Base-by-base conservation (phyloP, 2,113 vertebrate species). In the Python bivittatus region DNA sequence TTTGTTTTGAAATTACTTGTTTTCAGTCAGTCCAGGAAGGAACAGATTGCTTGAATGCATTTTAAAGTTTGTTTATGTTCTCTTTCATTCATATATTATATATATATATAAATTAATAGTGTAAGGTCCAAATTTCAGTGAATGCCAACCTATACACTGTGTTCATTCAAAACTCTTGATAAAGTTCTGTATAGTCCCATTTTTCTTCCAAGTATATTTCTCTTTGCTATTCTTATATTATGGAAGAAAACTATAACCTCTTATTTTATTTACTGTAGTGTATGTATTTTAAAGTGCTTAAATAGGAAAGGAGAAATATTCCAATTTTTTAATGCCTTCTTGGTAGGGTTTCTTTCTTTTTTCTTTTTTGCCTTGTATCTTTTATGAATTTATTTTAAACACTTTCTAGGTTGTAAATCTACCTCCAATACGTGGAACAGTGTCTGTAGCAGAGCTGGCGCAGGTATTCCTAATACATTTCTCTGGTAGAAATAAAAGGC, bases 391-490 rank as follows among this genome's bases (percentile, higher is more conserved):
- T 89, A 52, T 60, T 11, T 91, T 91, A 2, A 86, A 88, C 84
- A 10, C 53, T 8, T 83, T 64, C 22, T 38, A 92, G 91, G n/a
- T 29, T 92, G n/a, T 17, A 91, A 87, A 72, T 87, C 13, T 68
- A 38, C n/a, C 56, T 61, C 72, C 56, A 85, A 48, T n/a, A 61
- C 72, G 85, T 29, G 91, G 57, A 92, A 84, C 87, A 85, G 1
- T 84, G 27, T 84, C 87, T 89, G 88, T 85, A 15, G 79, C 79
- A 38, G n/a, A 89, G 57, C 29, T 92, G 42, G 57, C 57, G 27
- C 87, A 92, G 91, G 91, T 92, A 92, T 84, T 64, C 13, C 27
- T 89, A 48, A 23, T 33, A 38, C 23, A 89, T 64, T 64, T 89
- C 25, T 88, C 6, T 20, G 11, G 27, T 29, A 38, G 29, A 48